A percentile compares a stretch with the other conserved stretches of the same genome.
Conservation (phyloP, 2,888 invertebrate genomes). For the Megalurothrips usitatus region DNA sequence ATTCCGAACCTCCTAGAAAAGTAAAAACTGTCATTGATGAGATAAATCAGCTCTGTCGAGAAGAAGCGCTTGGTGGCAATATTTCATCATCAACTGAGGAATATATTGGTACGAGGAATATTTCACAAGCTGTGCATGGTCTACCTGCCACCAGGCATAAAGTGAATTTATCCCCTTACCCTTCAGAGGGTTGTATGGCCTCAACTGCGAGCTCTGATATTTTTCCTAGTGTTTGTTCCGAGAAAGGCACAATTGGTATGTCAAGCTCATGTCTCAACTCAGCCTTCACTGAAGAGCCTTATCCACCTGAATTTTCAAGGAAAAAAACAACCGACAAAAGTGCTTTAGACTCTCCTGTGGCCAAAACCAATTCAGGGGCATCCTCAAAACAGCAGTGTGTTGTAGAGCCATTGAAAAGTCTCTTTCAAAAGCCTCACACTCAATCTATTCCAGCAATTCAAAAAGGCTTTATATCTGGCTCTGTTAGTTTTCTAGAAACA, state of each 20-base stretch:
- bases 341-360: neutral
- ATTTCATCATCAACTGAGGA: slow-evolving; percentile 39
- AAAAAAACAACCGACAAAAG: neutral
- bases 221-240: neutral
- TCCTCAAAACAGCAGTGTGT: neutral
- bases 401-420: neutral
- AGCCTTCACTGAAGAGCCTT: neutral
- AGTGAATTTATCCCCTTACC: neutral
- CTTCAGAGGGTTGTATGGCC: neutral
- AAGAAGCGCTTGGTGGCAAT: slow-evolving; percentile 47
- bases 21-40: slow-evolving; percentile 45
- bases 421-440: neutral
- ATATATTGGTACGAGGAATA: neutral
- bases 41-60: slow-evolving; percentile 41
- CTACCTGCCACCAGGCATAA: slow-evolving; percentile 30
- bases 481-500: neutral
- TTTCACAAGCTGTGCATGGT: slow-evolving; percentile 30
- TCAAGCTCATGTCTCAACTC: neutral
- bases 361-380: no score
- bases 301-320: neutral
- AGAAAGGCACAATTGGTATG: neutral
- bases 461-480: neutral
- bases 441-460: neutral
- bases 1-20: neutral
- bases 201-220: neutral